Evolutionary conservation across 1,140 invertebrate genomes (phyloP).

Genomic region (Heliconius hewitsoni): DNA sequence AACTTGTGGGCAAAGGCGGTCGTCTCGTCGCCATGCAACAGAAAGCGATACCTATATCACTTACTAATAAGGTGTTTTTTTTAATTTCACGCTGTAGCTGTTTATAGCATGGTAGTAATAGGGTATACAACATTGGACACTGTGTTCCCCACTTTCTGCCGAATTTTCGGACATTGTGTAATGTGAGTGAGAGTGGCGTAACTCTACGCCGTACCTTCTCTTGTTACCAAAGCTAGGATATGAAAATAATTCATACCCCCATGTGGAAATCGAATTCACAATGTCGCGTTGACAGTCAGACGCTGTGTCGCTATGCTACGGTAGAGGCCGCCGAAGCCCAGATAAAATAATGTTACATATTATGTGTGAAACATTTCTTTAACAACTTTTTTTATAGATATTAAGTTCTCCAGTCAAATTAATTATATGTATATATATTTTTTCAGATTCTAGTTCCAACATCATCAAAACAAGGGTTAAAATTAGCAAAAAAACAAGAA

Average conservation of each 20-base stretch:
- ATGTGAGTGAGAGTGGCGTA: no score
- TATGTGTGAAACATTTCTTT: not conserved
- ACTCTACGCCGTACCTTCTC: not conserved
- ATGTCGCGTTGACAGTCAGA: no score
- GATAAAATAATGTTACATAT: no score
- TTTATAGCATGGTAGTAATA: not conserved
- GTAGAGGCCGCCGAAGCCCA: no score
- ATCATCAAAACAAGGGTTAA: conserved; percentile 58
- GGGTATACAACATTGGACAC: not conserved
- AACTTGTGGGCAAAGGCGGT: conserved; percentile 42
- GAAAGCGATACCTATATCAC: conserved; percentile 58
- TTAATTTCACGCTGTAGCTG: not conserved
- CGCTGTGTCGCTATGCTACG: no score
- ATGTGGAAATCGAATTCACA: no score
- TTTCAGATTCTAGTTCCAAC: conserved; percentile 67
- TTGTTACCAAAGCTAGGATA: no score
- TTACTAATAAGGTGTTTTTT: conserved; percentile 58
- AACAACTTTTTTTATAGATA: not conserved
- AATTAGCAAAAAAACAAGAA: conserved; percentile 60
- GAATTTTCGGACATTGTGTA: no score
- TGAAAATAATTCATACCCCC: no score
- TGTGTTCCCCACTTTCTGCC: no score
- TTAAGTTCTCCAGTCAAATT: not conserved
- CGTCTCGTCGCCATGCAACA: conserved; percentile 61
- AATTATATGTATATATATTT: conserved; percentile 12